These are phyloP conservation scores for Aldabrachelys gigantea DNA, from an alignment of 2,113 vertebrate species.

Conservation along the genomic window DNA sequence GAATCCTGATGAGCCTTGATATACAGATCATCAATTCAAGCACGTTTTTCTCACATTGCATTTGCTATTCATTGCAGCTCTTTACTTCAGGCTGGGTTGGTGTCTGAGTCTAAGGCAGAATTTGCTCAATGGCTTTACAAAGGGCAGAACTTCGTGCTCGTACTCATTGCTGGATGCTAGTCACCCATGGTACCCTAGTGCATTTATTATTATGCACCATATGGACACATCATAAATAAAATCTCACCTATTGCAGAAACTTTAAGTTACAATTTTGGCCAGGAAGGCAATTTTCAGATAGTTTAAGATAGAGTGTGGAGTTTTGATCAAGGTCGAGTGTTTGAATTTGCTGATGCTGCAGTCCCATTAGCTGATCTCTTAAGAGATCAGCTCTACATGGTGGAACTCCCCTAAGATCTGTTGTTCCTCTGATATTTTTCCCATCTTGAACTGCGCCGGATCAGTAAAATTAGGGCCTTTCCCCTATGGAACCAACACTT, in stretches of 20 bases:
- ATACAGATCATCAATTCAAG: neutral
- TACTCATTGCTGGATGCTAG: neutral
- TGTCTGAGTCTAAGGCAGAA: neutral
- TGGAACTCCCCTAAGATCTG: rapidly evolving
- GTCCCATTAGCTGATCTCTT: neutral
- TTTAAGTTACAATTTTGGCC: neutral
- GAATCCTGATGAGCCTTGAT: slow-evolving; percentile 38
- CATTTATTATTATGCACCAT: neutral
- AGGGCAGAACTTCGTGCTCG: neutral
- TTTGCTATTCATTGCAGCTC: slow-evolving; percentile 13
- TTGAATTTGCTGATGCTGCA: neutral
- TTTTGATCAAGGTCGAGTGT: neutral
- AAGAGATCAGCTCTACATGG: rapidly evolving
- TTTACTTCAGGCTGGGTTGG: neutral
- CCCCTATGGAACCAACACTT: neutral
- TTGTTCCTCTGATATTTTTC: neutral
- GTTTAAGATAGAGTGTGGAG: neutral
- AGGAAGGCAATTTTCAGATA: rapidly evolving
- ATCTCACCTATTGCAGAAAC: neutral
- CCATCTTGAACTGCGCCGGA: neutral
- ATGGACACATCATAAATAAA: neutral
- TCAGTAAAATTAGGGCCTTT: neutral
- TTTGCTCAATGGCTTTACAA: neutral
- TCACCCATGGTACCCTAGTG: neutral
- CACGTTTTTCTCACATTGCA: neutral